These are phyloP conservation scores for Sander lucioperca DNA, from an alignment of 2,113 vertebrate genomes.

Conservation along the genomic window DNA sequence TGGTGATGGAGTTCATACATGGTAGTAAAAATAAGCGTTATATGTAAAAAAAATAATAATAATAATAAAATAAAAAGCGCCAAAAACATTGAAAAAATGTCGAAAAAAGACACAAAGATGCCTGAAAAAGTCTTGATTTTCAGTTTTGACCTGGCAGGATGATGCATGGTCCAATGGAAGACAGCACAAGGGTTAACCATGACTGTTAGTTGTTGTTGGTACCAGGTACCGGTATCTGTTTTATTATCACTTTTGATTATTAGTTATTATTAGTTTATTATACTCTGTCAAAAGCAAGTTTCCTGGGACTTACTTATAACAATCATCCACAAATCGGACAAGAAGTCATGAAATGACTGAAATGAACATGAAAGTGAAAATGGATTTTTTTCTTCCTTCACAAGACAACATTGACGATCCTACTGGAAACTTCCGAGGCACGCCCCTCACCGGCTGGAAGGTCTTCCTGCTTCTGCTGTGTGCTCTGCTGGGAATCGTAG, in stretches of 20 bases:
- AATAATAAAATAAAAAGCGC: too few species aligned
- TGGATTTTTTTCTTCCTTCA: not conserved
- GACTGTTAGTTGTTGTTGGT: not conserved
- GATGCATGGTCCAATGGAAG: too few species aligned
- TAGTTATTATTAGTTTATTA: not conserved
- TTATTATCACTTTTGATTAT: not conserved
- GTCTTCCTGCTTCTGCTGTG: slow-evolving; percentile 96
- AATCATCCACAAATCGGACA: not conserved
- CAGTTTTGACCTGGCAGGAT: too few species aligned
- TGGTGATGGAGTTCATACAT: too few species aligned
- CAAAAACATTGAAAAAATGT: too few species aligned
- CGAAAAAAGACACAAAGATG: too few species aligned
- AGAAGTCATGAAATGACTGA: not conserved
- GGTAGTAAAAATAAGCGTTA: too few species aligned
- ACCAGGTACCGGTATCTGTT: not conserved
- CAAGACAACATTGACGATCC: slow-evolving; percentile 97
- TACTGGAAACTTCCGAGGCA: slow-evolving; percentile 94
- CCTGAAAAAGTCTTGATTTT: too few species aligned
- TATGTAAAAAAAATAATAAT: too few species aligned
- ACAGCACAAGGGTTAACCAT: too few species aligned
- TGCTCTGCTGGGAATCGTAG: slow-evolving; percentile 94
- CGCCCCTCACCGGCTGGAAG: slow-evolving; percentile 96
- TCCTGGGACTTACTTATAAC: not conserved
- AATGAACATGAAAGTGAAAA: not conserved
- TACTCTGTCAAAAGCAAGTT: not conserved